These are phyloP conservation scores for Noctua comes DNA, from an alignment of 2,888 invertebrate species.

Conservation along the genomic window DNA sequence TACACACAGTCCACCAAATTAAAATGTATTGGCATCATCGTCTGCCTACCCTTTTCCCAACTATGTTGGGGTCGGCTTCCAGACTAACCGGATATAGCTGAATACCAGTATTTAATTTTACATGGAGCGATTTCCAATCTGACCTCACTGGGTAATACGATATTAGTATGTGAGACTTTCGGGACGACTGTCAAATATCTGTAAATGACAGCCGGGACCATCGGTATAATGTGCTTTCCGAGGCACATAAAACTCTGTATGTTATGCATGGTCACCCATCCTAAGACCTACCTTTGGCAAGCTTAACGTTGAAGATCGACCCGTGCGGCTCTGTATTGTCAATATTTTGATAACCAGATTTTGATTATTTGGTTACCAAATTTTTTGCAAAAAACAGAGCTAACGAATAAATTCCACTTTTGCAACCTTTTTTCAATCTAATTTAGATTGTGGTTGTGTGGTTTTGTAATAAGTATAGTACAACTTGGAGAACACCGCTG, in stretches of 20 bases:
- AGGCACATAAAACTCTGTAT: not conserved
- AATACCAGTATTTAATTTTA: too few relatives aligned
- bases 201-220: not conserved
- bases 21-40: too few relatives aligned
- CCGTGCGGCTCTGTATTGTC: not conserved
- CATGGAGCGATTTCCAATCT: too few relatives aligned
- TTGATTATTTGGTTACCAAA: not conserved
- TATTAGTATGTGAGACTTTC: not conserved
- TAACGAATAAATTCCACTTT: not conserved
- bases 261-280: not conserved
- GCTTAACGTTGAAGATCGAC: not conserved
- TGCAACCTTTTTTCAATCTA: not conserved
- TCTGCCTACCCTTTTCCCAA: too few relatives aligned
- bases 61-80: too few relatives aligned
- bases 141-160: not conserved
- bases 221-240: not conserved
- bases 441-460: not conserved
- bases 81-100: too few relatives aligned
- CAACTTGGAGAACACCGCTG: not conserved
- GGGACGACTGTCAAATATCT: not conserved
- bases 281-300: not conserved
- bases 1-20: too few relatives aligned
- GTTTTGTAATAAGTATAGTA: conserved; percentile 1
- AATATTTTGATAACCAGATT: not conserved
- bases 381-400: not conserved